These are phyloP conservation scores for Haliclona indistincta DNA, from an alignment of 37 sponge, comb jelly and placozoan species.

Conservation along the genomic window DNA sequence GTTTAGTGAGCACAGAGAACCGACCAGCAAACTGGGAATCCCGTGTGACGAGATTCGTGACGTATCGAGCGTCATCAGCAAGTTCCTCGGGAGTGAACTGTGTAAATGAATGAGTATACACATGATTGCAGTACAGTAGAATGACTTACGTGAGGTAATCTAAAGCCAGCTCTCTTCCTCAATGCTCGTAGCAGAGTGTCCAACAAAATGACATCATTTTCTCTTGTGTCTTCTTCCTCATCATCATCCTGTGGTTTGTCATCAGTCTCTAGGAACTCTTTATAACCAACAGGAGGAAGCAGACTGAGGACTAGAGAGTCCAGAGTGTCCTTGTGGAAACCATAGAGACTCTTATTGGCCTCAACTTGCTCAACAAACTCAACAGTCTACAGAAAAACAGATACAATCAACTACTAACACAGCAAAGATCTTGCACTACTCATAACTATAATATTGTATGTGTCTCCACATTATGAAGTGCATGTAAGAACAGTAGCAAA, in stretches of 20 bases:
- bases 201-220: neutral
- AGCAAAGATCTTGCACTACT: neutral
- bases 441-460: neutral
- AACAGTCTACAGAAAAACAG: neutral
- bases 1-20: slow-evolving; percentile 18
- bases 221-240: neutral
- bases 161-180: slow-evolving; percentile 48
- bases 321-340: slow-evolving; percentile 53
- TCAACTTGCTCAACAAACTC: slow-evolving; percentile 59
- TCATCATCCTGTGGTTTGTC: neutral
- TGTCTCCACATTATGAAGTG: neutral
- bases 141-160: slow-evolving; percentile 49
- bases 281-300: slow-evolving; percentile 41
- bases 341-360: slow-evolving; percentile 41
- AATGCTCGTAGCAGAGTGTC: slow-evolving; percentile 16
- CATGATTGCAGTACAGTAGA: neutral
- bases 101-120: neutral
- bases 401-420: neutral
- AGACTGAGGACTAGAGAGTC: slow-evolving; percentile 56
- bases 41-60: slow-evolving; percentile 10
- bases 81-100: slow-evolving; percentile 53
- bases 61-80: slow-evolving; percentile 25
- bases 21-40: slow-evolving; percentile 54
- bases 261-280: slow-evolving; percentile 25
- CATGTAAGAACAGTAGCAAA: slow-evolving; percentile 10